Evolutionary conservation across 2,888 invertebrate genomes (phyloP).

Genomic region (Rhyacophila evoluta): DNA sequence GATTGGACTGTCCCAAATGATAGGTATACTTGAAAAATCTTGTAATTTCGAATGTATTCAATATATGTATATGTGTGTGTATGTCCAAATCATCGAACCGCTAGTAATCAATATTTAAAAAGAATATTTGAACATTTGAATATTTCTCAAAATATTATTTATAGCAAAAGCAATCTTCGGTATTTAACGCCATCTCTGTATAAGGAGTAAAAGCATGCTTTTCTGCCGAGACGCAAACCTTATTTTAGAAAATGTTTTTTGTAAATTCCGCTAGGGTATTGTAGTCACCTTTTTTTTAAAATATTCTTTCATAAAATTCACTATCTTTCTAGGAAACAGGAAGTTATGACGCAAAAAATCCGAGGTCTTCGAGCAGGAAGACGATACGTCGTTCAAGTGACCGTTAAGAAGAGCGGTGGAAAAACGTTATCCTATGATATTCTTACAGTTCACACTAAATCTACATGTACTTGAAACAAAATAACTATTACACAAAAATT

Average conservation of each 20-base stretch:
- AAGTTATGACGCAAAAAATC: constrained; percentile 65
- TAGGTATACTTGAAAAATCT: too few species aligned
- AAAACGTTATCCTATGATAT: constrained; percentile 72
- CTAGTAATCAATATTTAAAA: too few species aligned
- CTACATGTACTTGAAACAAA: constrained; percentile 56
- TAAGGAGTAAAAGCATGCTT: not conserved
- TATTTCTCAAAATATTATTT: too few species aligned
- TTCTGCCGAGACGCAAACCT: constrained; percentile 26
- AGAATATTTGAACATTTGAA: too few species aligned
- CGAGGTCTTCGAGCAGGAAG: constrained; percentile 67
- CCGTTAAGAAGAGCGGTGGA: constrained; percentile 69
- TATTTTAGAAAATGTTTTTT: not conserved
- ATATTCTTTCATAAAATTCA: too few species aligned
- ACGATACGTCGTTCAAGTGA: constrained; percentile 71
- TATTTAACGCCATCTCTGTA: not conserved
- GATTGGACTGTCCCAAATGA: constrained; percentile 56
- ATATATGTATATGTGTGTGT: too few species aligned
- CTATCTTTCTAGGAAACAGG: constrained; percentile 59
- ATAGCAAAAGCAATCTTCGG: too few species aligned
- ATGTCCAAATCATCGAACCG: too few species aligned
- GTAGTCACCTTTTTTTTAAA: not conserved
- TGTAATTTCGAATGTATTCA: too few species aligned
- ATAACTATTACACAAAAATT: not conserved
- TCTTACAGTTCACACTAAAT: constrained; percentile 64
- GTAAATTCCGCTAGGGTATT: not conserved